Conservation (phyloP, 1,140 invertebrate genomes). For the Philopotamus ludificatus region DNA sequence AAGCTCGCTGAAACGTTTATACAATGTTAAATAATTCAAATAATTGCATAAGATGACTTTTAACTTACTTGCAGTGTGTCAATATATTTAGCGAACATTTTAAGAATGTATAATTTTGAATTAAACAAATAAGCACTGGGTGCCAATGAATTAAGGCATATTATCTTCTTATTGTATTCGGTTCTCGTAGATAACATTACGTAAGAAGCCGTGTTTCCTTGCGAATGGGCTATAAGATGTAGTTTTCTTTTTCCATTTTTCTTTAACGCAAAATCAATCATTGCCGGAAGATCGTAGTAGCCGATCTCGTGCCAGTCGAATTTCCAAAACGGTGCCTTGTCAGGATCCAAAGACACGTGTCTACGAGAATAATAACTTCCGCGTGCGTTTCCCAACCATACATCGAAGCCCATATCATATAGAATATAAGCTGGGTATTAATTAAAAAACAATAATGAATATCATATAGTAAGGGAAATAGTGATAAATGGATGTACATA, state of each 20-base stretch:
- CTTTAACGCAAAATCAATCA: constrained; percentile 61
- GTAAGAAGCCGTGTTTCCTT: constrained; percentile 59
- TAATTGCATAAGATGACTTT: constrained; percentile 12
- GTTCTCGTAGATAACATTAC: constrained; percentile 56
- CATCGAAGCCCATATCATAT: constrained; percentile 72
- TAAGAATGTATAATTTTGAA: constrained; percentile 45
- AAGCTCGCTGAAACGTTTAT: neutral
- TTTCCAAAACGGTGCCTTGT: constrained; percentile 69
- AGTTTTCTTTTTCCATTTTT: constrained; percentile 54
- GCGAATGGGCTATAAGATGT: constrained; percentile 62
- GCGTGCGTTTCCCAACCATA: constrained; percentile 71
- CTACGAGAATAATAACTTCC: constrained; percentile 67
- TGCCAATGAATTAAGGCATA: constrained; percentile 57
- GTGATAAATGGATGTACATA: too few species aligned
- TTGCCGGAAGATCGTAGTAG: constrained; percentile 71
- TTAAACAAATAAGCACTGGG: constrained; percentile 46
- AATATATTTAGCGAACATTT: constrained; percentile 49
- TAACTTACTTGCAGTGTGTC: constrained; percentile 50
- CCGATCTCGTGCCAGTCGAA: constrained; percentile 67
- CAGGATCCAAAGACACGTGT: constrained; percentile 57
- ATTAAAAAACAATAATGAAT: neutral
- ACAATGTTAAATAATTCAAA: neutral
- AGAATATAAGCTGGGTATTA: constrained; percentile 65
- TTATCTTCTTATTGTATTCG: constrained; percentile 61
- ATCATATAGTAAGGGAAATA: too few species aligned